Conservation (phyloP, 2,113 vertebrate species). For the Boulengeromyrus knoepffleri region DNA sequence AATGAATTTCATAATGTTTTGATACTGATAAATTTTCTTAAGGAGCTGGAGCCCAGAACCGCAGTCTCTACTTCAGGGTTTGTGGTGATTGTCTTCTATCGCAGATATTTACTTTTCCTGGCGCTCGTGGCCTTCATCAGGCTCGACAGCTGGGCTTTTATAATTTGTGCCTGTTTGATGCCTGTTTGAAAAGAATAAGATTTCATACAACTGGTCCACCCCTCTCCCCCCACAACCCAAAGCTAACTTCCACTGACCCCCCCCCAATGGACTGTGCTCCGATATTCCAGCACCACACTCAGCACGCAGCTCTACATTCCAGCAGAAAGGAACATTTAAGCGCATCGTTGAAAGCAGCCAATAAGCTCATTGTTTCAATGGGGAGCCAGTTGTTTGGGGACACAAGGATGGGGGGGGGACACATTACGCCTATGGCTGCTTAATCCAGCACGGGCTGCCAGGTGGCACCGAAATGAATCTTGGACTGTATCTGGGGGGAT, state of each 20-base stretch:
- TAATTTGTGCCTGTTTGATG: constrained; percentile 58
- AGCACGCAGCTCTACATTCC: constrained; percentile 47
- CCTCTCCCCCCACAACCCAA: not conserved
- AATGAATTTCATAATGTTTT: not conserved
- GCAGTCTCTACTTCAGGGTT: not conserved
- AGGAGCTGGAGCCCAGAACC: not conserved
- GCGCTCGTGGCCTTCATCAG: constrained; percentile 39
- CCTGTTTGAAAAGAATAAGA: constrained; percentile 56
- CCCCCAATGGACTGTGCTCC: not conserved
- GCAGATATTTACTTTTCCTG: constrained; percentile 30
- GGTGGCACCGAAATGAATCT: constrained; percentile 71
- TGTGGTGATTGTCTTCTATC: constrained; percentile 30
- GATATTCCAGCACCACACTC: constrained; percentile 49
- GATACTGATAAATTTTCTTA: not conserved
- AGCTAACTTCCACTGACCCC: constrained; percentile 11
- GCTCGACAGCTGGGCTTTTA: constrained; percentile 54
- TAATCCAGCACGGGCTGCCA: constrained; percentile 62
- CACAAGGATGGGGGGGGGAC: constrained; percentile 46
- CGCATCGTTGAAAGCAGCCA: constrained; percentile 55
- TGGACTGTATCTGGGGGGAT: constrained; percentile 50
- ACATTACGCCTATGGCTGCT: constrained; percentile 35
- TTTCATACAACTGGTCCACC: not conserved
- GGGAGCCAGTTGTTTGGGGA: constrained; percentile 60
- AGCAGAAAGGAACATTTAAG: constrained; percentile 50
- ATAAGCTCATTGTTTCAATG: constrained; percentile 54